Evolutionary conservation across 1,140 invertebrate species (phyloP), one percentile per base, ranked within the genome.

Genomic region (Aphis craccivora): DNA sequence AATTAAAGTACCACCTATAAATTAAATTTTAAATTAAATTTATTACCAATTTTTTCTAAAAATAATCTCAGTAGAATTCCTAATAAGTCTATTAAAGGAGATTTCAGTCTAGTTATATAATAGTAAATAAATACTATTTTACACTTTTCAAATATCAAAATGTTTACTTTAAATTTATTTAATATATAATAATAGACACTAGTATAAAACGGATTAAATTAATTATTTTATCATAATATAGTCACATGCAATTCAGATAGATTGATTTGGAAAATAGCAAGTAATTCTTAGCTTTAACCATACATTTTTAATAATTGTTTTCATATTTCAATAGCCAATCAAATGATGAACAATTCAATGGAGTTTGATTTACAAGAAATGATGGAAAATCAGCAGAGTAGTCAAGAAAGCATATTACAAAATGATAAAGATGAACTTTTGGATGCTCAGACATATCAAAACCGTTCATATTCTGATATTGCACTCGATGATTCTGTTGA

Each of bases 351-450:
- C 11, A 67, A 67, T 90, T 90, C 89, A 43, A 30, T 90, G 37
- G 89, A 90, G 43, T 90, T 90, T 43, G 55, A 67, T 67, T n/a
- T 90, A 1, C 53, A 90, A 60, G 88, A 90, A 18, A 60, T 90
- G 6, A 90, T 67, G n/a, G 89, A 90, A 30, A 90, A 90, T 43
- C 55, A 30, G 30, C 53, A 40, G 14, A 90, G 40, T 30, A 67
- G 37, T 45, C 89, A 43, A 67, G 89, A 90, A 30, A 67, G 37
- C 18, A n/a, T 60, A 40, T 55, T 4, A 40, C 37, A 90, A 60
- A 90, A 43, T 67, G 6, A 1, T 14, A 90, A 67, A 30, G 89
- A 90, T 20, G 89, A 90, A 90, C 35, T 43, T 43, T 43, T 90
- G 37, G 89, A 90, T 7, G 30, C 89, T n/a, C 23, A 90, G 7